Base-by-base conservation (phyloP, 2,113 vertebrate genomes). In the Hepsetus odoe region DNA sequence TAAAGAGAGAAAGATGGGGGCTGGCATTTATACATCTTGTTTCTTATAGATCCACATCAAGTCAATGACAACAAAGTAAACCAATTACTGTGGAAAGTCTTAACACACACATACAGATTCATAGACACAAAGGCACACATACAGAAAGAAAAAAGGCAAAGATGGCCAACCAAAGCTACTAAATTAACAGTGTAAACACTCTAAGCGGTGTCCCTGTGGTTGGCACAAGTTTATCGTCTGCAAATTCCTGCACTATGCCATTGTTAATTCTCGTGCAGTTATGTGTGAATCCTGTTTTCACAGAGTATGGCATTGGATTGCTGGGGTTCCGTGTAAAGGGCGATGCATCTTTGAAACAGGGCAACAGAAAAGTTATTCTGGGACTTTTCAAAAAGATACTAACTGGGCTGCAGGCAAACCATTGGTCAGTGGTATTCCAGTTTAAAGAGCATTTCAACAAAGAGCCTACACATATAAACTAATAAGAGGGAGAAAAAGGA, bases 391-490 rank as follows among this genome's bases (percentile, higher is more conserved):
- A 85, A 65, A 82, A 90, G 87, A 92, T 90, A 90, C 85, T 53
- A 33, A 75, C 80, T 77, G 83, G 88, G 66, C 56, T 28, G 74
- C 51, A 87, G 86, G 87, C 84, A 75, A 85, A 83, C 86, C 87
- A 82, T 80, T 85, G 85, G 80, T 85, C 84, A 82, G 62, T 58
- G 76, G 81, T 86, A 82, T 82, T 79, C 79, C 81, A 77, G 83
- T 82, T 89, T 86, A 75, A 91, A 89, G 86, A 88, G 90, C 88
- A 85, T 86, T 81, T 90, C 61, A 84, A 92, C 91, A 91, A 91
- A 89, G 89, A 93, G 89, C 80, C 83, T 83, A 85, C 89, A 86
- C 80, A 76, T 56, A 10, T 82, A 87, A 84, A 44, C 33, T 82
- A 2, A 12, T 59, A 53, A 62, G 22, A 61, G 85, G 72, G 80